Percentiles rank a stretch among this genome's conserved stretches.
Conservation (phyloP, 2,797 vertebrate genomes). For the Rhinatrema bivittatum region DNA sequence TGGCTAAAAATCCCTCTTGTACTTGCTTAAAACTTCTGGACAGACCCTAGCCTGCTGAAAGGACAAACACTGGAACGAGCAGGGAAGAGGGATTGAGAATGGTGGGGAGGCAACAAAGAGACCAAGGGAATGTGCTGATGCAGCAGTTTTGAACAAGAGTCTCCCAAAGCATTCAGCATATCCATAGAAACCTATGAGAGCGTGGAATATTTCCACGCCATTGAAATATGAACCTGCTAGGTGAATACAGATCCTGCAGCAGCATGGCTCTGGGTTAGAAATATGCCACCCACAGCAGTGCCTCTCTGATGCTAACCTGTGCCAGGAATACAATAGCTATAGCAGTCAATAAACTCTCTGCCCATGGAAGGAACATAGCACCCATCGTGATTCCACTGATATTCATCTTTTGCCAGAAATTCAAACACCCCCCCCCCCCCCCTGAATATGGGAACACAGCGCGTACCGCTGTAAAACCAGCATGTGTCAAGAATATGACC, state of each 20-base stretch:
- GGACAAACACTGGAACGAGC: constrained; percentile 30
- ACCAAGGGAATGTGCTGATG: constrained; percentile 41
- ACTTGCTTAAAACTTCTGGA: constrained; percentile 18
- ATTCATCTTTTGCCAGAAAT: no score
- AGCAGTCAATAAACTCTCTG: no score
- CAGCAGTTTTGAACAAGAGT: constrained; percentile 16
- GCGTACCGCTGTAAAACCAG: neutral
- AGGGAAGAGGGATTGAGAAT: constrained; percentile 2
- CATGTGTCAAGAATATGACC: neutral
- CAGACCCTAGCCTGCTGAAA: constrained; percentile 37
- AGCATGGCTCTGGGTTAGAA: fast-evolving
- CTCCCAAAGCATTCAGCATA: constrained; percentile 19
- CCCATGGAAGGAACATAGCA: no score
- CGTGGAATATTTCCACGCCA: no score
- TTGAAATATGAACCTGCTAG: fast-evolving
- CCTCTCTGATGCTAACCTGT: no score
- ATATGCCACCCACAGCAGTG: neutral
- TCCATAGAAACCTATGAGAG: constrained; percentile 3
- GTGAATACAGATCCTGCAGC: fast-evolving
- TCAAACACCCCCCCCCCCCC: no score
- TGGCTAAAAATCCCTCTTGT: no score
- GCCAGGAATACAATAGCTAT: no score
- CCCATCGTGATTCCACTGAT: no score
- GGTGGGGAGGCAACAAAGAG: constrained; percentile 4
- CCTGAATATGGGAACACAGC: neutral